A percentile compares a stretch with the other conserved stretches of the same genome.
These are phyloP conservation scores for Ophonus ardosiacus DNA, from an alignment of 2,888 invertebrate genomes.

Conservation along the genomic window DNA sequence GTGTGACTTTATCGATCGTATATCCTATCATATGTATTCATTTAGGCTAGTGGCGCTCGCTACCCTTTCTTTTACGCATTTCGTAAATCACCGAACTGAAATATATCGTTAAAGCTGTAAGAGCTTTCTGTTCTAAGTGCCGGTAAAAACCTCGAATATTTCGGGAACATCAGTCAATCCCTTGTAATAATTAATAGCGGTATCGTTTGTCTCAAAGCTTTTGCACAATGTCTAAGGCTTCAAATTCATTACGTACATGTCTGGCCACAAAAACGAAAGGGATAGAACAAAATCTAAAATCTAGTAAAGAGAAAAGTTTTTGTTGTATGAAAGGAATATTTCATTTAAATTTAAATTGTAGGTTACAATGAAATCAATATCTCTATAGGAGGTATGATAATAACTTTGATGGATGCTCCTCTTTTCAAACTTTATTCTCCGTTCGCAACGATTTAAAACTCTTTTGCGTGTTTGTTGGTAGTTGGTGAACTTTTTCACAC, in stretches of 20 bases:
- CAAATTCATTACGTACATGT: not conserved
- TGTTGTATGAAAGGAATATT: not conserved
- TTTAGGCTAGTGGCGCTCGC: not conserved
- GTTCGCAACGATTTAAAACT: not conserved
- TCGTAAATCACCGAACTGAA: not conserved
- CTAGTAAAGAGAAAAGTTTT: not conserved
- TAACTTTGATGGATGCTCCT: not conserved
- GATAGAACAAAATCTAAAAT: not conserved
- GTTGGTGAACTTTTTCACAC: not conserved
- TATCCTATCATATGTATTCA: no score
- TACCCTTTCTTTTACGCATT: not conserved
- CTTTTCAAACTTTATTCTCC: not conserved
- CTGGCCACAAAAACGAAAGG: not conserved
- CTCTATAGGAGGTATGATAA: no score
- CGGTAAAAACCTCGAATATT: not conserved
- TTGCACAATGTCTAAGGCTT: not conserved
- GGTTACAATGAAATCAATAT: no score
- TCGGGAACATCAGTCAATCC: not conserved
- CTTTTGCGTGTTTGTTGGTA: not conserved
- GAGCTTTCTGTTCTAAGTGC: not conserved
- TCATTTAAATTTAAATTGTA: no score
- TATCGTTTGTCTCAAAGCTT: not conserved
- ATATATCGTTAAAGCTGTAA: not conserved
- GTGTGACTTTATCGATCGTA: no score
- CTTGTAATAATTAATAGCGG: not conserved